phyloP scores from a whole-genome alignment of 2,888 invertebrate species.

The Platynereis dumerilii region DNA sequence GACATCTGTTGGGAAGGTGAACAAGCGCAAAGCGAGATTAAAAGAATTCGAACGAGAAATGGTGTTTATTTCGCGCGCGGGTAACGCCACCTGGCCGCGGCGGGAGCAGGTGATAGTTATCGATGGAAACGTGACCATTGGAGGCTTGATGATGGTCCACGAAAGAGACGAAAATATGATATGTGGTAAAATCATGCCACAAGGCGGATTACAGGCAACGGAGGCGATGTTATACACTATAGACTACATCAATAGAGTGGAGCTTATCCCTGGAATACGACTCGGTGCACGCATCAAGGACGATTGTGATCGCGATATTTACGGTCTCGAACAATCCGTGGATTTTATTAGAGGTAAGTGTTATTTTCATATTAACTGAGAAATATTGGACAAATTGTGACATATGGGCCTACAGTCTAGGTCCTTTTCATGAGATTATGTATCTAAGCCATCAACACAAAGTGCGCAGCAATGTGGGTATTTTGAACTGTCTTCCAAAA shows the following conservation, averaged over 20 bases:
- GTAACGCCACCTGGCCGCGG: slow-evolving; percentile 57
- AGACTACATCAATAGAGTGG: slow-evolving; percentile 71
- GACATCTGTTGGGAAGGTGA: too few species aligned
- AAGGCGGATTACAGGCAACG: slow-evolving; percentile 79
- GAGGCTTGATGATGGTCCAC: slow-evolving; percentile 95
- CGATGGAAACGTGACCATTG: slow-evolving; percentile 86
- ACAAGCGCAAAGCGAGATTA: too few species aligned
- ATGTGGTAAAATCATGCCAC: slow-evolving; percentile 93
- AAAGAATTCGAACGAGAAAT: slow-evolving; percentile 10
- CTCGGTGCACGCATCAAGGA: slow-evolving; percentile 89
- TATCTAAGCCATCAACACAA: too few species aligned
- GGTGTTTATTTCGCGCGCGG: slow-evolving; percentile 32
- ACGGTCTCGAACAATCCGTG: slow-evolving; percentile 92
- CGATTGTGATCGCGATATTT: slow-evolving; percentile 95
- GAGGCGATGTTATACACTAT: slow-evolving; percentile 92
- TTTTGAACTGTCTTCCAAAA: too few species aligned
- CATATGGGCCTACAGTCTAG: too few species aligned
- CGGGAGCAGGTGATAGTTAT: slow-evolving; percentile 75
- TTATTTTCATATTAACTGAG: too few species aligned
- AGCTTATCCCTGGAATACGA: slow-evolving; percentile 77
- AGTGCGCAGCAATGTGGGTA: too few species aligned
- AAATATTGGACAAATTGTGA: too few species aligned
- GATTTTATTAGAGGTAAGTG: slow-evolving; percentile 93
- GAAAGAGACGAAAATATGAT: slow-evolving; percentile 81
- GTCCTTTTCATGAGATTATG: too few species aligned